These are phyloP conservation scores for Physocephala rufipes DNA, from an alignment of 2,888 invertebrate species.

Conservation along the genomic window DNA sequence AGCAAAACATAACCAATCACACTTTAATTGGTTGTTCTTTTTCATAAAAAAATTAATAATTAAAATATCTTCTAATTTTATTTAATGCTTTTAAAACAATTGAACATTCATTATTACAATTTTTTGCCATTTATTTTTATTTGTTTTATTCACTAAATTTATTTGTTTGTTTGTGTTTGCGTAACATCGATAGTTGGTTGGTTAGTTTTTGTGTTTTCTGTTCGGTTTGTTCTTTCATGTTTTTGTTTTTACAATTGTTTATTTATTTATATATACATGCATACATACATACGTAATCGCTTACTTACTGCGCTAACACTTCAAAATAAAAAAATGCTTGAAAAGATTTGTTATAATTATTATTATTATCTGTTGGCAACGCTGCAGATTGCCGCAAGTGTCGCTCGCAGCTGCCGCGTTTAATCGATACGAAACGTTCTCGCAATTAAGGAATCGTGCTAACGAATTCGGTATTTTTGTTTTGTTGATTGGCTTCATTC, in stretches of 20 bases:
- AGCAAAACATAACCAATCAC: constrained; percentile 19
- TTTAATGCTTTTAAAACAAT: constrained; percentile 25
- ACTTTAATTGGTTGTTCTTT: constrained; percentile 17
- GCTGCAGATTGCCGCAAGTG: background rate
- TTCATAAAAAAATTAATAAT: constrained; percentile 27
- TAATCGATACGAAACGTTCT: background rate
- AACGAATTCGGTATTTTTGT: background rate
- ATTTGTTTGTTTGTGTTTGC: background rate
- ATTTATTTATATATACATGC: constrained; percentile 5
- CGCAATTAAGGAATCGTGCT: background rate
- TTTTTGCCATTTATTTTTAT: background rate
- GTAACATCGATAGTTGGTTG: constrained; percentile 3
- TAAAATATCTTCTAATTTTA: constrained; percentile 28
- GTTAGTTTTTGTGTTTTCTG: constrained; percentile 2
- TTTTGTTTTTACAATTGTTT: constrained; percentile 26
- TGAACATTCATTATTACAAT: constrained; percentile 25
- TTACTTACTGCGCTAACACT: background rate
- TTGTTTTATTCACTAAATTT: constrained; percentile 10
- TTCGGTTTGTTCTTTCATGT: background rate
- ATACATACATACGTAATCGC: constrained; percentile 2
- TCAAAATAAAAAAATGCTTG: background rate
- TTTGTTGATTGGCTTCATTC: constrained; percentile 7
- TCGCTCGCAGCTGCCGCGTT: background rate
- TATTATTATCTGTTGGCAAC: background rate
- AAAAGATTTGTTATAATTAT: no score